Percentiles rank a stretch among this genome's conserved stretches.
Evolutionary conservation across 2,797 vertebrate genomes (phyloP).

Genomic region (Lepilemur ruficaudatus): DNA sequence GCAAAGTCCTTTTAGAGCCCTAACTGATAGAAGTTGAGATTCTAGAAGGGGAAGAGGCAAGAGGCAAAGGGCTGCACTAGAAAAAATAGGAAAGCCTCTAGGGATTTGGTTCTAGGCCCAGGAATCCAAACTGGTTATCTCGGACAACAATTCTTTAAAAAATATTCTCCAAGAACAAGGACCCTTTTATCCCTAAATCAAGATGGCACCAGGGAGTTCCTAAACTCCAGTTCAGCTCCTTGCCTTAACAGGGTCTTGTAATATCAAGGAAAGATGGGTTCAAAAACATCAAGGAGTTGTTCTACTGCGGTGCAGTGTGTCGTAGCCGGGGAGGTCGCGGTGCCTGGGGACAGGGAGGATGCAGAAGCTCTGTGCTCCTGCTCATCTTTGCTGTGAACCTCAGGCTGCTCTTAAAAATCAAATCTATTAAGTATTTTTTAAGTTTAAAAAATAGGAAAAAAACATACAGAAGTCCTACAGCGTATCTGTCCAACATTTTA

Average conservation of each 20-base stretch:
- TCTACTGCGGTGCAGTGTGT: accelerated
- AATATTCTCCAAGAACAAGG: neutral
- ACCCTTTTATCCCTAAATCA: accelerated
- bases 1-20: slow-evolving; percentile 4
- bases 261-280: neutral
- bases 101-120: neutral
- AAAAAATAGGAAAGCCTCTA: neutral
- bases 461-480: neutral
- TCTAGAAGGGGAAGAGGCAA: neutral
- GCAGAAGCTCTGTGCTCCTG: too few species aligned
- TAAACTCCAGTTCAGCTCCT: neutral
- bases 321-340: accelerated
- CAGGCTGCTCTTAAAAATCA: neutral
- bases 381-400: neutral
- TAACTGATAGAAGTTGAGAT: neutral
- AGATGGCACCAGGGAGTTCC: neutral
- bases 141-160: neutral
- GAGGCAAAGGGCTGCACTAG: neutral
- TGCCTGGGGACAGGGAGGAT: too few species aligned
- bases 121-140: neutral
- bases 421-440: neutral
- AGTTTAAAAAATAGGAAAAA: neutral
- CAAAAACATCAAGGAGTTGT: neutral
- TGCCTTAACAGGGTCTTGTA: neutral
- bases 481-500: too few species aligned